These are phyloP conservation scores for Drosophila orena DNA, from an alignment of 1,140 invertebrate genomes.

Conservation along the genomic window DNA sequence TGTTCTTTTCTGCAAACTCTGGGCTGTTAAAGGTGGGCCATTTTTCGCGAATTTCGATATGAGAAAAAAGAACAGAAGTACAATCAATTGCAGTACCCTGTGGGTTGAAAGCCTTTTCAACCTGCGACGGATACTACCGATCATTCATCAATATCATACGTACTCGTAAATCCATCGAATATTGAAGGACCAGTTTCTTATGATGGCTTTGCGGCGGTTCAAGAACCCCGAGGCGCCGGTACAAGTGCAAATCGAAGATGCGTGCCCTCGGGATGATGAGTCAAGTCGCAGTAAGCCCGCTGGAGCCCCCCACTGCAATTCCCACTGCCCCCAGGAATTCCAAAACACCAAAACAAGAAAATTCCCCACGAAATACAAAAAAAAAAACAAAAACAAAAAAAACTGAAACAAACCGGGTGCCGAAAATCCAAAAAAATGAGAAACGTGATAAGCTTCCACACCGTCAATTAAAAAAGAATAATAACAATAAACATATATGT, in stretches of 20 bases:
- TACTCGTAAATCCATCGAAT: background rate
- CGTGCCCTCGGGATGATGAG: slow-evolving; percentile 47
- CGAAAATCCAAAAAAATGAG: slow-evolving; percentile 32
- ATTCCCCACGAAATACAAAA: slow-evolving; percentile 29
- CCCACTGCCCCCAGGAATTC: slow-evolving; percentile 64
- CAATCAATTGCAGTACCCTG: too few species aligned
- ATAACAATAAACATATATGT: slow-evolving; percentile 5
- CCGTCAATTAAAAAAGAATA: slow-evolving; percentile 14
- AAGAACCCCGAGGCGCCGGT: slow-evolving; percentile 43
- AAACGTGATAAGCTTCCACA: slow-evolving; percentile 67
- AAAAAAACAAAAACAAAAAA: slow-evolving; percentile 24
- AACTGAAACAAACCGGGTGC: slow-evolving; percentile 11
- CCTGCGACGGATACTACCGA: background rate
- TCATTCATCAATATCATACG: slow-evolving; percentile 15
- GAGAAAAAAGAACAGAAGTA: too few species aligned
- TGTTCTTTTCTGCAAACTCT: too few species aligned
- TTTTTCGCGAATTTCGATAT: too few species aligned
- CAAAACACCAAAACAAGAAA: slow-evolving; percentile 35
- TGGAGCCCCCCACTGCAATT: background rate
- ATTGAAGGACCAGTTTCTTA: slow-evolving; percentile 24
- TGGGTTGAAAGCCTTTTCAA: background rate
- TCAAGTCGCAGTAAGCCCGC: slow-evolving; percentile 16
- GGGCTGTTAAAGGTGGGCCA: too few species aligned
- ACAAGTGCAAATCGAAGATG: slow-evolving; percentile 53
- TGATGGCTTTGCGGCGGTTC: slow-evolving; percentile 16